Evolutionary conservation across 2,113 vertebrate genomes (phyloP).

Genomic region (Pipra filicauda): DNA sequence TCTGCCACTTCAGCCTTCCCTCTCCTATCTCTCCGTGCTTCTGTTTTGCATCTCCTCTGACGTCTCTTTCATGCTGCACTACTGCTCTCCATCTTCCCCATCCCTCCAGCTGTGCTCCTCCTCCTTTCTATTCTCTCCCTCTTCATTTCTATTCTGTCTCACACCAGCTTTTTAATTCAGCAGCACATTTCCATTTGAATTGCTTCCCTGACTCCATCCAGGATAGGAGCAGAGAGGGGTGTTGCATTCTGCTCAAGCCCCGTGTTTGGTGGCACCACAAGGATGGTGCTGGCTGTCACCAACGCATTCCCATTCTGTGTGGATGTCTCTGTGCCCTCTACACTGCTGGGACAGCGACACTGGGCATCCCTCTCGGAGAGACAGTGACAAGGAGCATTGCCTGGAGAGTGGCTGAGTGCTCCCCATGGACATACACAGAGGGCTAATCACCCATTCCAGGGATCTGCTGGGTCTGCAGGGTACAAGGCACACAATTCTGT

Average conservation of each 20-base stretch:
- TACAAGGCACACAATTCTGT: rapidly evolving
- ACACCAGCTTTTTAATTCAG: background rate
- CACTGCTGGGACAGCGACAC: background rate
- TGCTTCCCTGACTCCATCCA: background rate
- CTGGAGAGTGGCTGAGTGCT: background rate
- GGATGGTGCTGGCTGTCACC: background rate
- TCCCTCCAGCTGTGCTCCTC: conserved; percentile 19
- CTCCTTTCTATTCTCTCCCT: background rate
- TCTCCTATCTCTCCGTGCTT: background rate
- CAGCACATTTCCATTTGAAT: conserved; percentile 50
- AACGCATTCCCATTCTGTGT: background rate
- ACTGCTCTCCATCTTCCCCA: background rate
- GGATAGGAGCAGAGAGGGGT: background rate
- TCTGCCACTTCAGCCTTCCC: background rate
- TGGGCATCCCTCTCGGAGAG: background rate
- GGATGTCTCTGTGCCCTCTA: background rate
- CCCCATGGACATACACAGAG: background rate
- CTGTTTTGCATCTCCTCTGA: background rate
- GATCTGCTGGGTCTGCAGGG: background rate
- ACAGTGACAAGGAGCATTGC: rapidly evolving
- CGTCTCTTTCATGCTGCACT: background rate
- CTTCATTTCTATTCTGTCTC: background rate
- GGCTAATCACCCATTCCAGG: background rate
- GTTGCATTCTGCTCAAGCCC: background rate
- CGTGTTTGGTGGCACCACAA: background rate